A percentile compares a stretch with the other conserved stretches of the same genome.
Conservation (phyloP, 2,888 invertebrate genomes). For the Hesperia comma region DNA sequence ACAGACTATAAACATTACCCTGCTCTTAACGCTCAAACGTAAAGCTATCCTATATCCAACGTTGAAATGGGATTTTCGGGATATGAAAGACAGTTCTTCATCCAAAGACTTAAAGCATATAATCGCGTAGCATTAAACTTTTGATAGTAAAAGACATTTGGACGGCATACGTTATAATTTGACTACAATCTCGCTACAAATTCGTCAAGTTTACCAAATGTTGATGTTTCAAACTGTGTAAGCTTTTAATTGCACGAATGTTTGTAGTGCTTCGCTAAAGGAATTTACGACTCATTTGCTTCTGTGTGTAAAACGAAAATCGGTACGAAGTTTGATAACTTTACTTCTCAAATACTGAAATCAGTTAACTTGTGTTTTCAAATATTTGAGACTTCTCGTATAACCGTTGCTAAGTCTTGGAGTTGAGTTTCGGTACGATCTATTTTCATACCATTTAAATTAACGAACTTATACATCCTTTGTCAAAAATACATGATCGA, state of each 20-base stretch:
- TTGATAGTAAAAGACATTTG: constrained; percentile 30
- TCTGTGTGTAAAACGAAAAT: constrained; percentile 17
- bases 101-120: constrained; percentile 14
- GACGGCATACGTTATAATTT: constrained; percentile 40
- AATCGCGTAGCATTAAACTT: constrained; percentile 17
- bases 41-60: constrained; percentile 27
- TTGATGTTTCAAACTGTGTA: constrained; percentile 56
- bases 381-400: background rate
- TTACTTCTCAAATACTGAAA: background rate
- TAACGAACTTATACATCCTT: background rate
- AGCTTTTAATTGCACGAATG: constrained; percentile 55
- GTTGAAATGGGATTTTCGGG: constrained; percentile 22
- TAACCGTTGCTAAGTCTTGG: background rate
- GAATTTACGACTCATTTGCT: constrained; percentile 28
- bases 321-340: constrained; percentile 22
- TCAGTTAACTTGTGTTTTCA: background rate
- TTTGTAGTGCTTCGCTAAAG: constrained; percentile 47
- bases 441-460: background rate
- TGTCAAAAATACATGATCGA: too few species aligned
- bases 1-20: constrained; percentile 28
- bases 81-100: constrained; percentile 16
- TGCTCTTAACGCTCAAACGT: constrained; percentile 20
- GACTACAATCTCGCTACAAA: constrained; percentile 43
- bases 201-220: constrained; percentile 58
- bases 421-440: background rate